phyloP scores from a whole-genome alignment of 2,113 vertebrate genomes.

The Phyllostomus discolor region DNA sequence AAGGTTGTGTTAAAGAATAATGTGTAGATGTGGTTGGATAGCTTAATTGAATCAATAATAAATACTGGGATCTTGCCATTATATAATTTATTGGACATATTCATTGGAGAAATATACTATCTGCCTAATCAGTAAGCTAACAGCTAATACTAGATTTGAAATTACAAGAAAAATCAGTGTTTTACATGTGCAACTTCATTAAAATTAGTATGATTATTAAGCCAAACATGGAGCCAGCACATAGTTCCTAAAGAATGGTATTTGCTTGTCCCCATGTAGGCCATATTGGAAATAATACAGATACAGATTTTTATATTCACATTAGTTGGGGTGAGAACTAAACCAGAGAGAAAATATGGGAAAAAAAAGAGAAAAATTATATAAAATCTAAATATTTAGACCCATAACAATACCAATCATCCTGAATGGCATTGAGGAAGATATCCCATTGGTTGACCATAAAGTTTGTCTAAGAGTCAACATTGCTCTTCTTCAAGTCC shows the following conservation, averaged over 20 bases:
- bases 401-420: not conserved
- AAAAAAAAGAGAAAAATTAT: not conserved
- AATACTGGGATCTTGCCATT: not conserved
- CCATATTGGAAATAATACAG: not conserved
- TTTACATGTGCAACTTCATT: not conserved
- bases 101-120: constrained; percentile 23
- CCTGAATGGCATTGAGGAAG: not conserved
- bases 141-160: not conserved
- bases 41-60: constrained; percentile 19
- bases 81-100: constrained; percentile 16
- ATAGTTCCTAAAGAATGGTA: not conserved
- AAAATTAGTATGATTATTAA: not conserved
- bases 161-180: not conserved
- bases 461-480: not conserved
- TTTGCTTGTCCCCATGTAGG: not conserved
- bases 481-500: not conserved
- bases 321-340: not conserved
- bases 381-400: not conserved
- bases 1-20: constrained; percentile 10
- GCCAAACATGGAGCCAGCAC: not conserved
- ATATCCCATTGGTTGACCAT: not conserved
- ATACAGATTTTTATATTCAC: not conserved
- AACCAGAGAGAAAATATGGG: not conserved
- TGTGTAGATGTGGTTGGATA: not conserved
- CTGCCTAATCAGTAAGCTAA: not conserved